Base-by-base conservation (phyloP, 2,113 vertebrate species). In the Paracanthobrama guichenoti region DNA sequence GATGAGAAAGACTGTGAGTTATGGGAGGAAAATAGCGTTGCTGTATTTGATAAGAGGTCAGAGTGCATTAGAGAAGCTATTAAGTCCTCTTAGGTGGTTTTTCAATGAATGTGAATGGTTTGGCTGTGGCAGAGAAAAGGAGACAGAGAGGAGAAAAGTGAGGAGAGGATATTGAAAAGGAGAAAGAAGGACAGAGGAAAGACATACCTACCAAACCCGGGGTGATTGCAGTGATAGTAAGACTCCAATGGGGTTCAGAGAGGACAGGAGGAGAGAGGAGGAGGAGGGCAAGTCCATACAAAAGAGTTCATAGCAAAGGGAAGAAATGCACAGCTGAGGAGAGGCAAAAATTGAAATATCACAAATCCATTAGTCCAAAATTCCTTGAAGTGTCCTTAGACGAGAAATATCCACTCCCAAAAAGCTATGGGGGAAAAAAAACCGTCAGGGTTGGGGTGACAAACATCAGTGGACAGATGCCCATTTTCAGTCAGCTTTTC, bases 241-340 rank as follows among this genome's bases (percentile, higher is more conserved):
- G 55, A 48, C 60, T 87, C 83, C 71, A 31, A 44, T n/a, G 1
- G 18, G 39, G 18, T 57, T 59, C 53, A 46, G 69, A 46, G 42
- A 7, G 48, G 31, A 82, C 28, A 39, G 80, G 48, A 82, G 66
- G 12, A 81, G 79, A 81, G 14, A n/a, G 66, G 66, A 71, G 44
- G 35, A 39, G 39, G 39, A 39, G 57, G 31, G 72, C 28, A n/a
- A 77, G 72, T 83, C 74, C 85, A 78, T 62, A 78, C 24, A 82
- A 83, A 86, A 85, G 44, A 78, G 79, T 82, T 69, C 80, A 82
- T 57, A 71, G 66, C 46, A 82, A 82, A 82, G 66, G 48, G 66
- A 31, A 66, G 78, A 80, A 80, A 35, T 22, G 60, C n/a, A 50
- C 78, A 80, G 78, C 24, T 10, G 78, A 81, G 60, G 14, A 66